phyloP scores from a whole-genome alignment of 2,113 vertebrate species.

The Glaucomys volans region DNA sequence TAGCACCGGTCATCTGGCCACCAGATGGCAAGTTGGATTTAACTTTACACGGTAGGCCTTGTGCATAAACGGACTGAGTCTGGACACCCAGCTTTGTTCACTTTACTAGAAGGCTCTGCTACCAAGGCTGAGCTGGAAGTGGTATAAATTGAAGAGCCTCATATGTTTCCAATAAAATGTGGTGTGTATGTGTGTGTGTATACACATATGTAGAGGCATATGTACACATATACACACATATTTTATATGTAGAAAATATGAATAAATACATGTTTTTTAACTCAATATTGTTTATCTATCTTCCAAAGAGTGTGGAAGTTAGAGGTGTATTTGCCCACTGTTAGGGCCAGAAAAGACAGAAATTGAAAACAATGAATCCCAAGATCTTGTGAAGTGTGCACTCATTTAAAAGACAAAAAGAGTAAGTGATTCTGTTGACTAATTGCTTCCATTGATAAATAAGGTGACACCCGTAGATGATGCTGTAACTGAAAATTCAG shows the following conservation, averaged over 20 bases:
- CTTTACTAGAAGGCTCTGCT: background rate
- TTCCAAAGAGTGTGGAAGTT: slow-evolving; percentile 71
- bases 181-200: background rate
- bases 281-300: slow-evolving; percentile 61
- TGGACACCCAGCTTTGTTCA: slow-evolving; percentile 58
- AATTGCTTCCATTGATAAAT: background rate
- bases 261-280: slow-evolving; percentile 64
- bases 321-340: background rate
- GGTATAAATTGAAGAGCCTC: background rate
- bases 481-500: background rate
- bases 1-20: slow-evolving; percentile 47
- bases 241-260: background rate
- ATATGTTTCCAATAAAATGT: slow-evolving; percentile 40
- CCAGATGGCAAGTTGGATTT: slow-evolving; percentile 66
- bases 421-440: background rate
- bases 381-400: background rate
- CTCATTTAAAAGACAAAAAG: slow-evolving; percentile 4
- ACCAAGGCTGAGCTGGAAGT: background rate
- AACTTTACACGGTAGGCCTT: slow-evolving; percentile 2
- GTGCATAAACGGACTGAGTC: background rate
- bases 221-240: background rate
- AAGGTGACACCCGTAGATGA: background rate
- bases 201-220: background rate
- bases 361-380: background rate
- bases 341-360: background rate